These are phyloP conservation scores for Aurelia coerulea DNA, from an alignment of 30 jellyfish, hydroid and myxozoan species.

Conservation along the genomic window DNA sequence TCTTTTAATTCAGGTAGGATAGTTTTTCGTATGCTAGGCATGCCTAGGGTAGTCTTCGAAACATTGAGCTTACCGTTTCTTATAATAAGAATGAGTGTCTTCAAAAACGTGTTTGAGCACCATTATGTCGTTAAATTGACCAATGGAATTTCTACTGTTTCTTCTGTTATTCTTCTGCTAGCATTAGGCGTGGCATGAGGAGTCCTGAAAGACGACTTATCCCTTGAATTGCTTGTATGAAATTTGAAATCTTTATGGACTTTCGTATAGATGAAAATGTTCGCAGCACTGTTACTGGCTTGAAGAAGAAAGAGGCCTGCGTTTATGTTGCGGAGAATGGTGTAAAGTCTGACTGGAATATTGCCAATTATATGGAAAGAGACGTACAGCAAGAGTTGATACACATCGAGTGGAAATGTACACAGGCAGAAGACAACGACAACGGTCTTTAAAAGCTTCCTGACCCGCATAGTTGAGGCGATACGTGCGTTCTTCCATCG, in stretches of 20 bases:
- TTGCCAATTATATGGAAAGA: not conserved
- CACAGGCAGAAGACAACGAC: slow-evolving; percentile 20
- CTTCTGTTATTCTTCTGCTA: too few species aligned
- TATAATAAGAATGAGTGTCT: too few species aligned
- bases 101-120: too few species aligned
- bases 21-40: too few species aligned
- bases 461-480: slow-evolving; percentile 18
- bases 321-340: slow-evolving; percentile 27
- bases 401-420: slow-evolving; percentile 43
- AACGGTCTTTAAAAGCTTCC: slow-evolving; percentile 11
- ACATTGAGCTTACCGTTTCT: too few species aligned
- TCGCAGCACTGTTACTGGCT: slow-evolving; percentile 51
- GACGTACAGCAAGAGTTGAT: slow-evolving; percentile 40
- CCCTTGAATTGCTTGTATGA: not conserved
- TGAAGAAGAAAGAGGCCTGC: slow-evolving; percentile 31
- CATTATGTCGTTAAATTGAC: too few species aligned
- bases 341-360: not conserved
- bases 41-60: too few species aligned
- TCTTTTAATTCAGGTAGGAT: too few species aligned
- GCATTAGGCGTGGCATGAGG: too few species aligned
- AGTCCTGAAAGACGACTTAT: not conserved
- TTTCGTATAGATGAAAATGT: slow-evolving; percentile 36
- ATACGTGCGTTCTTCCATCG: slow-evolving; percentile 17
- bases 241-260: slow-evolving; percentile 41
- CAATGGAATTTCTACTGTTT: too few species aligned